Evolutionary conservation across 2,113 vertebrate species (phyloP), one percentile per base, ranked within the genome.

Genomic region (Varanus salvator): DNA sequence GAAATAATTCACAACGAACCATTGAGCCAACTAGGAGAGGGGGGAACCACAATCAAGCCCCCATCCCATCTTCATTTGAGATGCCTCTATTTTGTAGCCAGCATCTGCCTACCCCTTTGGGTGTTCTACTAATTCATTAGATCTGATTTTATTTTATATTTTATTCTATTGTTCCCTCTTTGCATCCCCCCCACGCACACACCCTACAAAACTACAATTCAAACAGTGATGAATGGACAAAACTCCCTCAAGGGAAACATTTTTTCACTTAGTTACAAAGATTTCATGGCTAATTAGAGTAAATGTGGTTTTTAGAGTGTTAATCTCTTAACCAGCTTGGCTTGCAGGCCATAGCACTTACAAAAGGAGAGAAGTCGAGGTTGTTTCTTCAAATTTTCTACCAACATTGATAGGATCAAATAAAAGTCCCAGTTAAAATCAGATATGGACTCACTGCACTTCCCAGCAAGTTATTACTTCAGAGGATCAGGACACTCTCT

Each of bases 251-350:
- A 95, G 97, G 96, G 96, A 97, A 97, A 97, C 94, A 95, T 96
- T 97, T 97, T 97, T 97, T 97, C 96, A 96, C 96, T 96, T 97
- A 97, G 96, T 97, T 97, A 97, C 96, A 97, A 97, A 97, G 96
- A 97, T 96, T 97, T 97, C 96, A 97, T 97, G 96, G 95, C 94
- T 96, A 96, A 97, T 97, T 97, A 97, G 95, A 92, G 93, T 95
- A 96, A 97, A 96, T 96, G 95, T 96, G 96, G 94, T 92, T 97
- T 96, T 96, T 93, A 96, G 96, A 96, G 96, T 97, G 96, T 96
- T 96, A 96, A 95, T 95, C 95, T 96, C 94, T 96, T 96, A 94
- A 95, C 94, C 95, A 97, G 95, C 93, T 95, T 96, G 95, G 92
- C 94, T 90, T 21, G 90, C 92, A 95, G 93, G 94, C 93, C 93